These are phyloP conservation scores for Eidolon dupreanum DNA, from an alignment of 2,797 vertebrate species.

Conservation along the genomic window DNA sequence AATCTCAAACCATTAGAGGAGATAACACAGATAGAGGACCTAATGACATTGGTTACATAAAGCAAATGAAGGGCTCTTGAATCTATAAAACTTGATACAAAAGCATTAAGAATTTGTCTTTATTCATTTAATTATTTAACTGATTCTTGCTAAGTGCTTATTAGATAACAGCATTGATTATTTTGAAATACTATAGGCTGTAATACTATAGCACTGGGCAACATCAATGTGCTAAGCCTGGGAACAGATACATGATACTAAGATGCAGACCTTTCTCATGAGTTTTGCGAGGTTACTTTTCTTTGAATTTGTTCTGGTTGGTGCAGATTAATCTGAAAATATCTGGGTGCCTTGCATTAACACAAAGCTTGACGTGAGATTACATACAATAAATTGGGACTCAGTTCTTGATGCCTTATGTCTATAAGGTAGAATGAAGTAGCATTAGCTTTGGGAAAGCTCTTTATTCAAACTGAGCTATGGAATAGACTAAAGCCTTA, in stretches of 20 bases:
- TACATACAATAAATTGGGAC: neutral
- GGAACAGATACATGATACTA: neutral
- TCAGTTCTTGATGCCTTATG: neutral
- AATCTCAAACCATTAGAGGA: neutral
- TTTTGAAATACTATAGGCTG: neutral
- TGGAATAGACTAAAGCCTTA: neutral
- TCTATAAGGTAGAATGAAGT: neutral
- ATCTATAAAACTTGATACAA: conserved; percentile 11
- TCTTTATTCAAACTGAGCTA: neutral
- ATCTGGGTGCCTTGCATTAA: neutral
- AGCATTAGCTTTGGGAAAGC: neutral
- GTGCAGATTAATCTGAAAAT: conserved; percentile 5
- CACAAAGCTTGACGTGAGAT: neutral
- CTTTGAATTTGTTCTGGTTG: neutral
- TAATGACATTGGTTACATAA: neutral
- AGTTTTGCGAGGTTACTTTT: neutral
- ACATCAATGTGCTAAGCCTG: neutral
- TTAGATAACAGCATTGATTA: neutral
- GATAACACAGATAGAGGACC: neutral
- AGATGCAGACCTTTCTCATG: neutral
- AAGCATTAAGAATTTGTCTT: neutral
- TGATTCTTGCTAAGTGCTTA: neutral
- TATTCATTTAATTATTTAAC: conserved; percentile 24
- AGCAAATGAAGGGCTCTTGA: neutral
- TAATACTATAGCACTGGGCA: neutral